Evolutionary conservation across 2,113 vertebrate genomes (phyloP).

Genomic region (Clarias macrocephalus): DNA sequence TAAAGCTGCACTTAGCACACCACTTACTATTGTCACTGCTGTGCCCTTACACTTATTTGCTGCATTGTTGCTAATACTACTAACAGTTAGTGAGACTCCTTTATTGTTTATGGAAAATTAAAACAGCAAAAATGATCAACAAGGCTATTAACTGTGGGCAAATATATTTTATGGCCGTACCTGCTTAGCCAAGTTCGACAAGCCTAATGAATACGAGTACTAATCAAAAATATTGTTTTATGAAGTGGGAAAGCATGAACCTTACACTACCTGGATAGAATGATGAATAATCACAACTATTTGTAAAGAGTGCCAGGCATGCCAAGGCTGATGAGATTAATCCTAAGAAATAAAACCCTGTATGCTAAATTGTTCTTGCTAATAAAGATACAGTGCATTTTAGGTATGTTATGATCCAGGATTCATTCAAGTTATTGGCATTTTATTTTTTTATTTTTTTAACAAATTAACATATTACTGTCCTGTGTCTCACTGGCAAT

Average conservation of each 20-base stretch:
- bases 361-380: slow-evolving; percentile 4
- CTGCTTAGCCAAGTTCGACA: background rate
- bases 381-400: background rate
- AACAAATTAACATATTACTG: background rate
- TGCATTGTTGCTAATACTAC: background rate
- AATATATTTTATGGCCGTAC: background rate
- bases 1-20: background rate
- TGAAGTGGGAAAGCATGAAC: background rate
- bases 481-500: slow-evolving; percentile 7
- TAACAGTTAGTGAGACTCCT: background rate
- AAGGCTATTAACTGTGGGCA: background rate
- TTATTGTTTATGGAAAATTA: background rate
- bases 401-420: background rate
- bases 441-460: background rate
- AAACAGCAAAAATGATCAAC: background rate
- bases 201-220: background rate
- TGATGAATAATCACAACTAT: background rate
- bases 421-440: background rate
- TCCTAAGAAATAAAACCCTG: slow-evolving; percentile 24
- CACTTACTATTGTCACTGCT: background rate
- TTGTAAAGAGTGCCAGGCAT: slow-evolving; percentile 12
- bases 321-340: slow-evolving; percentile 20
- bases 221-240: background rate
- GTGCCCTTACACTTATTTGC: background rate
- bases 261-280: background rate